phyloP scores from a whole-genome alignment of 2,888 invertebrate species.

The Ligdia adustata region DNA sequence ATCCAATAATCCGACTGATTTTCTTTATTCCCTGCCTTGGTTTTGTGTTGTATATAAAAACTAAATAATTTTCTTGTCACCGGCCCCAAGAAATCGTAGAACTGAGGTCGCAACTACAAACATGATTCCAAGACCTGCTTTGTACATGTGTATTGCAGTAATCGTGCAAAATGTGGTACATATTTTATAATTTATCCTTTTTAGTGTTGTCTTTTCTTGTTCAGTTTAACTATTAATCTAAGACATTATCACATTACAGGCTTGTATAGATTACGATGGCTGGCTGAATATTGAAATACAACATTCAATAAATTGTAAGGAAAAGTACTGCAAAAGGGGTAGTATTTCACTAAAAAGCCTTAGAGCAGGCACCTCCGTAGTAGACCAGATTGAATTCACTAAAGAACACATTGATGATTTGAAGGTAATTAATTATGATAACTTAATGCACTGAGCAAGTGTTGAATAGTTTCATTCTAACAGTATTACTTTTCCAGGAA shows the following conservation, averaged over 20 bases:
- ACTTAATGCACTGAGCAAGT: not conserved
- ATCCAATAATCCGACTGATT: too few species aligned
- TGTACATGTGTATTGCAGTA: too few species aligned
- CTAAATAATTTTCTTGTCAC: too few species aligned
- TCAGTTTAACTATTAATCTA: too few species aligned
- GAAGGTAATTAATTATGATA: conserved; percentile 64
- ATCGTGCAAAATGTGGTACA: too few species aligned
- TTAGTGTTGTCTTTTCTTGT: too few species aligned
- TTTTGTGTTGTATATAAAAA: too few species aligned
- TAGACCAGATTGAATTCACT: conserved; percentile 85
- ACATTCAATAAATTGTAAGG: conserved; percentile 85
- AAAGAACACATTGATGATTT: conserved; percentile 82
- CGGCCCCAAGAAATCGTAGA: too few species aligned
- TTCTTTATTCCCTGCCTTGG: too few species aligned
- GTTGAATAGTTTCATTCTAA: not conserved
- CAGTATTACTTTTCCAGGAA: conserved; percentile 78
- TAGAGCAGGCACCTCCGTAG: conserved; percentile 85
- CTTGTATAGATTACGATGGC: conserved; percentile 88
- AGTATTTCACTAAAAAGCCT: conserved; percentile 89
- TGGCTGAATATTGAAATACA: conserved; percentile 88
- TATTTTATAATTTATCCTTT: too few species aligned
- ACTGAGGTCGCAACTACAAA: too few species aligned
- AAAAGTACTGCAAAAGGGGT: conserved; percentile 86
- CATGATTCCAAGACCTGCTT: too few species aligned
- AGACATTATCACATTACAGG: conserved; percentile 45